Conservation (phyloP, 2,113 vertebrate genomes). For the Anoura caudifer region DNA sequence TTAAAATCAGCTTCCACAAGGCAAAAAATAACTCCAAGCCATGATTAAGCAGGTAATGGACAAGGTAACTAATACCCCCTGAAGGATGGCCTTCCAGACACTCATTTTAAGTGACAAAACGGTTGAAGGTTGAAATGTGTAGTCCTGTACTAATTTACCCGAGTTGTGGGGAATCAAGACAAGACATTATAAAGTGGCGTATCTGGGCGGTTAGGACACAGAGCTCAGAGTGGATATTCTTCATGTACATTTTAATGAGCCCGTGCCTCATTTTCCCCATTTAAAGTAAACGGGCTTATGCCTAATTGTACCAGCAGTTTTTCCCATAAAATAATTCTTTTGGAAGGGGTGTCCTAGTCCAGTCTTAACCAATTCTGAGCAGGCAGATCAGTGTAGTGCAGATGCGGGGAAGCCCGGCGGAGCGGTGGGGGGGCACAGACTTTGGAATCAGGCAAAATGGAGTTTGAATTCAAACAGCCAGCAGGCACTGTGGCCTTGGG, state of each 20-base stretch:
- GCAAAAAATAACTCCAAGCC: slow-evolving; percentile 71
- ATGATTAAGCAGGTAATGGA: slow-evolving; percentile 70
- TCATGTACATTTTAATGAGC: background rate
- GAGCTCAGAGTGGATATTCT: background rate
- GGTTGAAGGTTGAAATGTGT: slow-evolving; percentile 55
- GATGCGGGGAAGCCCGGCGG: accelerated
- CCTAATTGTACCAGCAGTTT: background rate
- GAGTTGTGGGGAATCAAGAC: slow-evolving; percentile 33
- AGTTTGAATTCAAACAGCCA: background rate
- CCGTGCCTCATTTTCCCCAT: background rate
- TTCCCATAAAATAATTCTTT: background rate
- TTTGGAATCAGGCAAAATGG: background rate
- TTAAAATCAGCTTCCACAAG: slow-evolving; percentile 53
- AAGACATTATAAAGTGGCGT: background rate
- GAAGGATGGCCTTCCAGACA: slow-evolving; percentile 63
- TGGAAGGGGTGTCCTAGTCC: background rate
- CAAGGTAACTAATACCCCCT: slow-evolving; percentile 69
- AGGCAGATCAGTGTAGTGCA: accelerated
- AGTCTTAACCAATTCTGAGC: background rate
- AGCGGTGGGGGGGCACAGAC: accelerated
- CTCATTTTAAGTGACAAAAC: slow-evolving; percentile 65
- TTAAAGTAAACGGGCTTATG: background rate
- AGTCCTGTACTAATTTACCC: slow-evolving; percentile 34
- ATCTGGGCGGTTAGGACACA: background rate
- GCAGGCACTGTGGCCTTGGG: background rate